Conservation (phyloP, 2,113 vertebrate genomes). For the Neotoma lepida region DNA sequence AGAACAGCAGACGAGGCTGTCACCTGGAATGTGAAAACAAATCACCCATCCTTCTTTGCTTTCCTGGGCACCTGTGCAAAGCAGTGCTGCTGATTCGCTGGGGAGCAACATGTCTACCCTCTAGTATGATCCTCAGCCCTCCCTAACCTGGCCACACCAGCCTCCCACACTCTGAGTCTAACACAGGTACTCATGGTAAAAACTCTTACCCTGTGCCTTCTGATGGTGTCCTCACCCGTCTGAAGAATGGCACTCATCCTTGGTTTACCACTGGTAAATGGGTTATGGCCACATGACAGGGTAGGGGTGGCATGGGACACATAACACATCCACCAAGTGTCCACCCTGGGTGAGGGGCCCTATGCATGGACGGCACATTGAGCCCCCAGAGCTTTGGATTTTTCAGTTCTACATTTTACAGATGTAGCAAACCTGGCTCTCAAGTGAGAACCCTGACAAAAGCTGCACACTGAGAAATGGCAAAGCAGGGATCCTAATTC, state of each 20-base stretch:
- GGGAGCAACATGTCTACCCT: not conserved
- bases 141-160: not conserved
- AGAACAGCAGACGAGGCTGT: not conserved
- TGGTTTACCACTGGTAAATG: no score
- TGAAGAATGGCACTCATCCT: not conserved
- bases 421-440: not conserved
- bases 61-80: not conserved
- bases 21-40: accelerated
- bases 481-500: accelerated
- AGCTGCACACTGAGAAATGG: accelerated
- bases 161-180: accelerated
- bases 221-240: not conserved
- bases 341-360: not conserved
- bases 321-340: not conserved
- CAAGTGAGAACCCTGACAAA: not conserved
- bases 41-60: not conserved
- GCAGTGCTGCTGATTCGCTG: not conserved
- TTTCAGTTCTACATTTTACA: not conserved
- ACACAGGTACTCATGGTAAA: accelerated
- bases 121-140: not conserved
- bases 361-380: not conserved
- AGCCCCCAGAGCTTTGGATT: not conserved
- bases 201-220: not conserved
- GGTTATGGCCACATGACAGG: not conserved
- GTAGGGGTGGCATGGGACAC: no score